These are phyloP conservation scores for Indicator maculatus DNA, from an alignment of 2,113 vertebrate genomes.

Conservation along the genomic window DNA sequence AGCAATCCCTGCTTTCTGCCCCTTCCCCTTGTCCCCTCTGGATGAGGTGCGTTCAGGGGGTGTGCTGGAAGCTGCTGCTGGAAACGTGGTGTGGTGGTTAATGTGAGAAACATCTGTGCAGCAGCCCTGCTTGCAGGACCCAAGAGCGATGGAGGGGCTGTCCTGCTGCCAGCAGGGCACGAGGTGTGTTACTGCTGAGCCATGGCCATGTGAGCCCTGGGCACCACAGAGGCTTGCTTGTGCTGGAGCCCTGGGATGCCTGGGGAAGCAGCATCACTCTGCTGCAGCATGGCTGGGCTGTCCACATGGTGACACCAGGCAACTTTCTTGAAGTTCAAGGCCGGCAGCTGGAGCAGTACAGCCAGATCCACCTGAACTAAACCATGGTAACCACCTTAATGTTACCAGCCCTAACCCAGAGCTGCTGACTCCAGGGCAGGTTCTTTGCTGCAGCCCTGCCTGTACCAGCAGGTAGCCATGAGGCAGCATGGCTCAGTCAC, in stretches of 20 bases:
- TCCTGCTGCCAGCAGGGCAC: neutral
- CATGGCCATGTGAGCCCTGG: neutral
- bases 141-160: neutral
- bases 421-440: accelerated
- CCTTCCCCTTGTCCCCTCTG: neutral
- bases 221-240: too few relatives aligned
- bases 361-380: accelerated
- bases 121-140: neutral
- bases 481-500: accelerated
- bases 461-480: neutral
- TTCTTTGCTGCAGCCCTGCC: neutral
- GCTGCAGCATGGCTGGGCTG: neutral
- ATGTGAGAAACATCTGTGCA: neutral
- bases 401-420: accelerated
- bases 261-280: neutral
- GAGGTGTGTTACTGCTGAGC: neutral
- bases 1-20: neutral
- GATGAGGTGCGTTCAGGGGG: neutral
- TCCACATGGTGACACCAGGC: accelerated
- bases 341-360: neutral
- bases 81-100: neutral
- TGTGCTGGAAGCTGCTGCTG: neutral
- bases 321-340: neutral
- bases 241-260: neutral
- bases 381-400: accelerated